These are phyloP conservation scores for Zophobas morio DNA, from an alignment of 1,140 invertebrate species.

Conservation along the genomic window DNA sequence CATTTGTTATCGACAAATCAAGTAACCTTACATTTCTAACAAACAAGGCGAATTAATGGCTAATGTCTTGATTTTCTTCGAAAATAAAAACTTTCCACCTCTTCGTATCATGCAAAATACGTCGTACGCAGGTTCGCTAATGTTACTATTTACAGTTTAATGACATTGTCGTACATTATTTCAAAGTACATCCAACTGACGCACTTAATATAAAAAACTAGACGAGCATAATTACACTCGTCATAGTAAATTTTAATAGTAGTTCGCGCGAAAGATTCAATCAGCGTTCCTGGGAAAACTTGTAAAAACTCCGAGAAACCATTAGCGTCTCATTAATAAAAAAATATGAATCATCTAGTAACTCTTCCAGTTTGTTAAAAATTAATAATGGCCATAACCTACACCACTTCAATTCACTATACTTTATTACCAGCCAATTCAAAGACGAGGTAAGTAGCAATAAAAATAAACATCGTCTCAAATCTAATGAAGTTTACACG, in stretches of 20 bases:
- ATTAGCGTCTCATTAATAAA: neutral
- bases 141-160: constrained; percentile 18
- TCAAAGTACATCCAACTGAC: constrained; percentile 6
- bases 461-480: constrained; percentile 15
- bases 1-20: no score
- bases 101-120: neutral
- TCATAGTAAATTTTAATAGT: neutral
- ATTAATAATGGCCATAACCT: no score
- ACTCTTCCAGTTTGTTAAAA: neutral
- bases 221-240: constrained; percentile 1
- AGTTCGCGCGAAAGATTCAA: neutral
- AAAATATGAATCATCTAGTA: neutral
- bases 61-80: no score
- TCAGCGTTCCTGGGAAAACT: neutral
- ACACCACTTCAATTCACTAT: neutral
- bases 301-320: neutral
- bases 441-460: neutral
- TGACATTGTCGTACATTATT: constrained; percentile 2
- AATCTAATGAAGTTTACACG: constrained; percentile 20
- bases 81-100: neutral
- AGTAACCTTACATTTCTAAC: no score
- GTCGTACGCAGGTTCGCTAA: constrained; percentile 1
- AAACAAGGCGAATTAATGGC: no score
- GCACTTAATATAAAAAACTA: constrained; percentile 10
- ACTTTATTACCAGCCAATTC: neutral